Percentiles rank a stretch among this genome's conserved stretches.
Conservation (phyloP, 2,797 vertebrate species). For the Lerista edwardsae region DNA sequence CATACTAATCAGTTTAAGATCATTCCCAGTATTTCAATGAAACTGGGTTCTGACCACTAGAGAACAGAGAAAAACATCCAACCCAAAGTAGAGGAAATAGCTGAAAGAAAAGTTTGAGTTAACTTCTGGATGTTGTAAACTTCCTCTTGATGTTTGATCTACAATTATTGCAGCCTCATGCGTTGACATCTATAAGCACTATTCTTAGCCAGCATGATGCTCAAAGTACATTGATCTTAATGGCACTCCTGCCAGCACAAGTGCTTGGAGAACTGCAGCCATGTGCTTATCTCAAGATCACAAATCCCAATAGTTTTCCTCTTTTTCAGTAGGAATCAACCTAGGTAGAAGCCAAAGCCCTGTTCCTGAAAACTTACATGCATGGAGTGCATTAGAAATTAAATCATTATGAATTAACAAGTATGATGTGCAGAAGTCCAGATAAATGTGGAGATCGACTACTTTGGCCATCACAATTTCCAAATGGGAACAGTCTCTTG, state of each 20-base stretch:
- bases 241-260: conserved; percentile 1
- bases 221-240: conserved; percentile 3
- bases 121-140: neutral
- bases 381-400: neutral
- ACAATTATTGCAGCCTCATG: neutral
- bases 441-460: neutral
- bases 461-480: neutral
- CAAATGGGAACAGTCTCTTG: neutral
- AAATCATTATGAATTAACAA: neutral
- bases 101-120: neutral
- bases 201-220: neutral
- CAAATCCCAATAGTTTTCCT: neutral
- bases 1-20: neutral
- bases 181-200: conserved; percentile 5
- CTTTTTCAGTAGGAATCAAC: neutral
- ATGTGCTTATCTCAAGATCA: neutral
- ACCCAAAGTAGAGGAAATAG: neutral
- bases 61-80: neutral
- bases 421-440: neutral
- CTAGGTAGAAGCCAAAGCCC: neutral
- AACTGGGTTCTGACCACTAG: neutral
- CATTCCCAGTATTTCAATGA: neutral
- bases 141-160: neutral
- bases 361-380: neutral
- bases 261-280: neutral